Evolutionary conservation across 2,113 vertebrate species (phyloP), one percentile per base, ranked within the genome.

Genomic region (Abramis brama): DNA sequence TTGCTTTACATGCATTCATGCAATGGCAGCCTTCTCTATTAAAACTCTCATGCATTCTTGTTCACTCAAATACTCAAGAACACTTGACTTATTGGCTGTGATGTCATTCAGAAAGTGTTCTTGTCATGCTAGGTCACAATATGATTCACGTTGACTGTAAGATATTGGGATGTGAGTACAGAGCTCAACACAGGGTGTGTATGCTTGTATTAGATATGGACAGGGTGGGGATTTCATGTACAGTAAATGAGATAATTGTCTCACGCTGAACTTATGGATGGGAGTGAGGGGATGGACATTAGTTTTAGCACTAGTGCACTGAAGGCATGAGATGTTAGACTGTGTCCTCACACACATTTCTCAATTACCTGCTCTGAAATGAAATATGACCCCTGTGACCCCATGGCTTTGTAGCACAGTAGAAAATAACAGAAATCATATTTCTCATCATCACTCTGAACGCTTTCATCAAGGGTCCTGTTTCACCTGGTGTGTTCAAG

Each of bases 311-410:
- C 43, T 74, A 12, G 0, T 4, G 59, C 59, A 62, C 60, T 64
- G 60, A 62, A 25, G 60, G 60, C n/a, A 10, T 62, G 71, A 74
- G 12, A 47, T 25, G 39, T 74, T 47, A 43, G 10, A 74, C 39
- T 45, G 1, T 17, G 27, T 75, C 73, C 43, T 27, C n/a, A 75
- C 6, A 75, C 6, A 15, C 43, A 75, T 17, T 50, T 75, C 73
- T 50, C 73, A 75, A 75, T 75, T 47, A 17, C 43, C 73, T 2
- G 76, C 21, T 79, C 52, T 79, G 30, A 79, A 79, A 79, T 79
- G 76, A 59, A 80, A 47, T 6, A 43, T 19, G 13, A 64, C 78
- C 13, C 23, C 8, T 8, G 12, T 62, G 57, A 64, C 59, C 36
- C 59, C 12, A 1, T 23, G 30, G 10, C 55, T 74, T 12, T 74